Evolutionary conservation across 2,113 vertebrate species (phyloP), one percentile per base, ranked within the genome.

Genomic region (Lagopus leucura): DNA sequence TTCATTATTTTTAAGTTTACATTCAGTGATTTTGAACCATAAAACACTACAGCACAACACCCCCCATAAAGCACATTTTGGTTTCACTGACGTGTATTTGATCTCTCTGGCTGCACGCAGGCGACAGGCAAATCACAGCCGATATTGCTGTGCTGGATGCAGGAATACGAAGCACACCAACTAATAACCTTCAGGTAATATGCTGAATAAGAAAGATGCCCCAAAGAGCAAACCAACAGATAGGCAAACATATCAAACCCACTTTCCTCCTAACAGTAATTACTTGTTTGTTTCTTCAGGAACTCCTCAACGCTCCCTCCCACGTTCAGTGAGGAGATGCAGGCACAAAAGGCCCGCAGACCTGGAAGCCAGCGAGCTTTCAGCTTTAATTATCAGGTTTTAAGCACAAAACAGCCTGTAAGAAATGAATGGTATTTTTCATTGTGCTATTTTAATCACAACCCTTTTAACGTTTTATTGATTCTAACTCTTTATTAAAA

Each of bases 11-110:
- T 94, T 81, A 98, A 95, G 97, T 98, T 97, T 96, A 94, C 96
- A 91, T 94, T 94, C 95, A 75, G 96, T 97, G 97, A 98, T 98
- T 97, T 76, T 88, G 67, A 95, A 93, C 85, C 95, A 93, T 98
- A 97, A 98, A 98, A 97, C 74, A 95, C 96, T n/a, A 88, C 11
- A 91, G 90, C 85, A 88, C 75, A 96, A 95, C 66, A 86, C 89
- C 96, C 79, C 93, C 72, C 96, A 93, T 97, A 97, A 98, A 98
- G 96, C 73, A 92, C 95, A 91, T 95, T 93, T 96, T 75, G 87
- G 94, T 92, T 96, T 97, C 95, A 94, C 97, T 98, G 98, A 97
- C 78, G 95, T 89, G 92, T 97, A 91, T 95, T 97, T 97, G 97
- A 97, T 97, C 97, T 97, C 94, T 86, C 92, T 97, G 93, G 80